Evolutionary conservation across 2,113 vertebrate species (phyloP).

Genomic region (Bambusicola thoracicus): DNA sequence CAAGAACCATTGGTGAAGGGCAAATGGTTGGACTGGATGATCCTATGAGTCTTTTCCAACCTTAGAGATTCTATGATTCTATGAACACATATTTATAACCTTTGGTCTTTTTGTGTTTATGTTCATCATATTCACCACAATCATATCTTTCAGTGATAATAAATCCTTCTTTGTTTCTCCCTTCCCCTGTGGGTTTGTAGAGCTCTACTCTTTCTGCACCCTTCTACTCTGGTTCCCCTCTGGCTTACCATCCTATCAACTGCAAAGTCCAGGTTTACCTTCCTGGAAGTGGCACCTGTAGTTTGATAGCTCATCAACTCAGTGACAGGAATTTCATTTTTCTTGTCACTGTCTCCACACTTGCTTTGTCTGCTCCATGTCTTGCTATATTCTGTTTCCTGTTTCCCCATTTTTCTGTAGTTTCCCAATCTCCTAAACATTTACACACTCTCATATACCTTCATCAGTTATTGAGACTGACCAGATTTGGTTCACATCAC

Average conservation of each 20-base stretch:
- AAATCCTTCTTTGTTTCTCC: neutral
- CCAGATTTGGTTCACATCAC: neutral
- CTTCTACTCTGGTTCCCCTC: too few species aligned
- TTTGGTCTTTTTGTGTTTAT: neutral
- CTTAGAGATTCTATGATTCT: too few species aligned
- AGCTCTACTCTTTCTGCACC: too few species aligned
- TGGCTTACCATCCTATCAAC: too few species aligned
- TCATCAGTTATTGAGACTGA: neutral
- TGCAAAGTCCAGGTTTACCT: neutral
- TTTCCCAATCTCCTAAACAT: neutral
- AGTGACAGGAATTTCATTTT: too few species aligned
- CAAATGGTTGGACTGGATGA: too few species aligned
- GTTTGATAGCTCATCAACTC: neutral
- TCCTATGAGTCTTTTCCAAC: too few species aligned
- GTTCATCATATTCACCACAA: neutral
- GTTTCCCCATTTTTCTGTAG: too few species aligned
- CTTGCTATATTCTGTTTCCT: too few species aligned
- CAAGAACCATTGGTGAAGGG: too few species aligned
- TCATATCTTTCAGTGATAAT: neutral
- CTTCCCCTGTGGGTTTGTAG: too few species aligned
- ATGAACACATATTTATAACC: neutral
- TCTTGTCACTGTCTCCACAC: neutral
- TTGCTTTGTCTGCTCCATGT: neutral
- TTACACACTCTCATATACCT: neutral
- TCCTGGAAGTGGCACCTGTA: neutral